Evolutionary conservation across 2,888 invertebrate species (phyloP), one percentile per base, ranked within the genome.

Genomic region (Auanema sp.): DNA sequence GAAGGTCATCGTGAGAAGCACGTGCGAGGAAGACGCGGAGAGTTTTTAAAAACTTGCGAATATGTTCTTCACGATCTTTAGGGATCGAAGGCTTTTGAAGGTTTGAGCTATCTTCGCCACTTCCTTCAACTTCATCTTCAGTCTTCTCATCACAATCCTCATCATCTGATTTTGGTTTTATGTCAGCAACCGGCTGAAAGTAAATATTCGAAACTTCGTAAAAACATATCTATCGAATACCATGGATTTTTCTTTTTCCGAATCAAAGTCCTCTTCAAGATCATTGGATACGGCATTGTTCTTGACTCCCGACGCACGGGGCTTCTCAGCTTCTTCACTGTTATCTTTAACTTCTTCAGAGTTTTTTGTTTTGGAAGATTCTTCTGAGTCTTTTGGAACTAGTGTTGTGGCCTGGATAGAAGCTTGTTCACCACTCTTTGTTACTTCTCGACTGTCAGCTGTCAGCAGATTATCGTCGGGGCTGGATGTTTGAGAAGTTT

Each of bases 1-100:
- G 3, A 3, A 60, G 33, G 23, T 60, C 60, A 5, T 49, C n/a
- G 42, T 53, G 47, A 2, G 23, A 44, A 14, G 60, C 60, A n/a
- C 60, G 12, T 23, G 33, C 33, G 11, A 60, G 47, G 18, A 60
- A 60, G 23, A 33, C 25, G 12, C 33, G 53, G 18, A 60, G 24
- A 12, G 40, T 60, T 8, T 16, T 43, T 21, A 60, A 49, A 8
- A 54, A 16, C 24, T 51, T 43, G 21, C 21, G 42, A 11, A 49
- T 21, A 2, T 58, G 16, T 25, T 47, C 47, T 10, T 14, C 11
- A 14, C 11, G 12, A 12, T 59, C 50, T 18, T 23, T 21, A 18
- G 51, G 11, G n/a, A 23, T 53, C 11, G 10, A 50, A 12, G 42
- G 23, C 24, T 50, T 50, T 21, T 58, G 41, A 16, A 2, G 3